A percentile compares a stretch with the other conserved stretches of the same genome.
phyloP scores from a whole-genome alignment of 1,140 invertebrate species.

The Drosophila orosa region DNA sequence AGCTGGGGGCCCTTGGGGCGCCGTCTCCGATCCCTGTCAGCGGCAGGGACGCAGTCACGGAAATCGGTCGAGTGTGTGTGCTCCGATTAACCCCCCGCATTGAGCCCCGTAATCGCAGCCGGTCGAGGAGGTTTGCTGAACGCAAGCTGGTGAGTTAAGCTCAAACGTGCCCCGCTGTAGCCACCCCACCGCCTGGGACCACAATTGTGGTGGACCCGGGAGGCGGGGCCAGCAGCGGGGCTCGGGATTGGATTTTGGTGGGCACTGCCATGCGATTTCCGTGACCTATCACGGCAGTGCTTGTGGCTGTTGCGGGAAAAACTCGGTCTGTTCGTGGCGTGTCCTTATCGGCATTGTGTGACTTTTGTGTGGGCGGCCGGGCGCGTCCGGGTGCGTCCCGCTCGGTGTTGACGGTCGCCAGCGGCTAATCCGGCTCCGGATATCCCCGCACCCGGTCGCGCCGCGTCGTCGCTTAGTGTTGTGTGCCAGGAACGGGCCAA shows the following conservation, averaged over 20 bases:
- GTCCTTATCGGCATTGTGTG: conserved; percentile 31
- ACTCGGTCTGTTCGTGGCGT: conserved; percentile 56
- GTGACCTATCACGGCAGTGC: conserved; percentile 62
- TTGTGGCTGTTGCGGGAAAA: conserved; percentile 28
- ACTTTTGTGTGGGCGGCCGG: conserved; percentile 20
- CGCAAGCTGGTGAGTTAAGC: conserved; percentile 50
- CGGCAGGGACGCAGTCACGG: conserved; percentile 51
- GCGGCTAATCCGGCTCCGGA: conserved; percentile 33
- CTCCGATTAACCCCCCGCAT: conserved; percentile 73
- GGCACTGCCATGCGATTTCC: conserved; percentile 76
- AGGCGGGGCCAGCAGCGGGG: conserved; percentile 14
- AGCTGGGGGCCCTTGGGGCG: conserved; percentile 16
- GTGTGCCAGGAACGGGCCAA: conserved; percentile 53
- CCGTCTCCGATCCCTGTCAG: conserved; percentile 33
- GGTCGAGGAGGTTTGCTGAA: conserved; percentile 74
- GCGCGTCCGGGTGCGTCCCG: conserved; percentile 25
- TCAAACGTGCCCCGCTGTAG: conserved; percentile 14
- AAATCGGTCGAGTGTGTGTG: conserved; percentile 60
- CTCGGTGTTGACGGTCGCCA: conserved; percentile 5
- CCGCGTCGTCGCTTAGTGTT: conserved; percentile 31
- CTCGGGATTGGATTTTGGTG: conserved; percentile 34
- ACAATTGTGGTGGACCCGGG: neutral
- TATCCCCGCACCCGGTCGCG: conserved; percentile 50
- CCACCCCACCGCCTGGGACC: neutral
- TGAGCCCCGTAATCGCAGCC: conserved; percentile 81